Conservation (phyloP, 2,888 invertebrate species). For the Aphelenchoides bicaudatus region DNA sequence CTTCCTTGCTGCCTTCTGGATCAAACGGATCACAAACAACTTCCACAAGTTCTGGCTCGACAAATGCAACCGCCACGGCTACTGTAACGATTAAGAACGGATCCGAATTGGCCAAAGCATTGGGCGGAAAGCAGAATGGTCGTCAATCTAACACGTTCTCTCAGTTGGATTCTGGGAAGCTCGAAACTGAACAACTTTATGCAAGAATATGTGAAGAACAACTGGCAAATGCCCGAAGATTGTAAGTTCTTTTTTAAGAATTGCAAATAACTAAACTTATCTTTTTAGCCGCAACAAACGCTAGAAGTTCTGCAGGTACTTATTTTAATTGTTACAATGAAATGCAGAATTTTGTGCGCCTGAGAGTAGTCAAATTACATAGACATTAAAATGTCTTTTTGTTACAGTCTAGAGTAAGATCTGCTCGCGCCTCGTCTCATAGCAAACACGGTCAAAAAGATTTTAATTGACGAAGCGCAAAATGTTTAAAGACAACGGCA, state of each 20-base stretch:
- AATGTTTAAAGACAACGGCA: too few species aligned
- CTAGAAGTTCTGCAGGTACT: constrained; percentile 7
- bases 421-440: too few species aligned
- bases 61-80: constrained; percentile 4
- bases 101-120: constrained; percentile 23
- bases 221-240: constrained; percentile 40
- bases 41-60: not conserved
- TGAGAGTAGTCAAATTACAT: too few species aligned
- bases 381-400: too few species aligned
- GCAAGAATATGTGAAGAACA: constrained; percentile 37
- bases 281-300: constrained; percentile 1
- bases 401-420: too few species aligned
- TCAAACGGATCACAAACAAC: not conserved
- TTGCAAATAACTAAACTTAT: not conserved
- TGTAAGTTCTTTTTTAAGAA: constrained; percentile 26
- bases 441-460: too few species aligned
- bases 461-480: too few species aligned
- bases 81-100: constrained; percentile 21
- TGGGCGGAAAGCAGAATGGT: constrained; percentile 16
- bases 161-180: too few species aligned
- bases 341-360: too few species aligned
- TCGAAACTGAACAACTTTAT: constrained; percentile 32
- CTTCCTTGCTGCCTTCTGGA: constrained; percentile 13
- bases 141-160: too few species aligned
- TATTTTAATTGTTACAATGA: too few species aligned